These are phyloP conservation scores for Garra rufa DNA, from an alignment of 2,113 vertebrate species.

Conservation along the genomic window DNA sequence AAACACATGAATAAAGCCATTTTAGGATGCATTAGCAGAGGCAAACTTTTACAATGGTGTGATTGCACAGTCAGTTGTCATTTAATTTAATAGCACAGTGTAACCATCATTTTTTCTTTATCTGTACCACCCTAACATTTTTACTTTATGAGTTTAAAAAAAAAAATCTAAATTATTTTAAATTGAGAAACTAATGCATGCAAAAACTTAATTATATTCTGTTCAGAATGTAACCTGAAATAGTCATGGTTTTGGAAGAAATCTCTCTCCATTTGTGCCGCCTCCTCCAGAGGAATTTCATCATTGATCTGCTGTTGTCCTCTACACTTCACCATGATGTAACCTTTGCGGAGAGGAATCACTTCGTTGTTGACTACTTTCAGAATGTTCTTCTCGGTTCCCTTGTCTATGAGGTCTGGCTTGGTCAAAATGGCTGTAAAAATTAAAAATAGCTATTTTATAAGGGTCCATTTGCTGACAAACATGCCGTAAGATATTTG, in stretches of 20 bases:
- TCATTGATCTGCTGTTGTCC: slow-evolving; percentile 73
- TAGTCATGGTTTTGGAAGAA: slow-evolving; percentile 76
- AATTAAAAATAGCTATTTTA: neutral
- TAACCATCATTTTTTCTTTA: too few relatives aligned
- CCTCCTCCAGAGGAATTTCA: slow-evolving; percentile 64
- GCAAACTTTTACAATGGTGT: too few relatives aligned
- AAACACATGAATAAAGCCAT: too few relatives aligned
- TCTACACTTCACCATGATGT: slow-evolving; percentile 82
- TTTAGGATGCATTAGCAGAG: too few relatives aligned
- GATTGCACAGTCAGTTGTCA: too few relatives aligned
- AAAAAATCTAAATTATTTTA: too few relatives aligned
- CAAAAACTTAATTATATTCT: too few relatives aligned
- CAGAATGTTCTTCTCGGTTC: slow-evolving; percentile 70
- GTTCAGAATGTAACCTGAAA: slow-evolving; percentile 70
- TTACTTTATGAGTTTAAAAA: too few relatives aligned
- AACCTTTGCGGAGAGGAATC: slow-evolving; percentile 79
- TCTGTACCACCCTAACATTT: too few relatives aligned
- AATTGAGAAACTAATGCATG: too few relatives aligned
- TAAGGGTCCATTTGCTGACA: neutral
- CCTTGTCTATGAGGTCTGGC: slow-evolving; percentile 80
- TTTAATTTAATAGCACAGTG: too few relatives aligned
- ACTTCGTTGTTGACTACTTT: slow-evolving; percentile 70
- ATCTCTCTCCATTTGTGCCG: slow-evolving; percentile 69
- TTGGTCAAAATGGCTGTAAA: slow-evolving; percentile 82
- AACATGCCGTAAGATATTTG: slow-evolving; percentile 68